Base-by-base conservation (phyloP, 2,113 vertebrate genomes). In the Bubo bubo region DNA sequence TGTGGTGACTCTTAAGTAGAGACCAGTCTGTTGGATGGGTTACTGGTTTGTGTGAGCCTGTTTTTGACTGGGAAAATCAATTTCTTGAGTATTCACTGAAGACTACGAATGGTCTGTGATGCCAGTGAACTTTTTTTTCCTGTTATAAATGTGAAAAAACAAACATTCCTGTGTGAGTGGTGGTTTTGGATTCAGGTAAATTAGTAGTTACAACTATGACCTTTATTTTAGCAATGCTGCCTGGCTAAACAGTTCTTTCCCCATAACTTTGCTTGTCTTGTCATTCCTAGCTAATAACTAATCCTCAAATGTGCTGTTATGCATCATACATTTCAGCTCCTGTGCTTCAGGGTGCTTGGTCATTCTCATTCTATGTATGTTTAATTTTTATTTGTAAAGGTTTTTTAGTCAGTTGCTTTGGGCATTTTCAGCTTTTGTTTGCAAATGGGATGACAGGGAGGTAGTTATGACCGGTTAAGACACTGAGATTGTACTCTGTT, bases 311-410 rank as follows among this genome's bases (percentile, higher is more conserved):
- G 49, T 91, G 19, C 32, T 80, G 23, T 58, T 74, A 55, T 16
- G n/a, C 35, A 60, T 85, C 62, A 73, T 37, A 18, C 17, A 21
- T 92, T 94, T 76, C 45, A 83, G 79, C 18, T 85, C 6, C 21
- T 82, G 21, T 90, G 90, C 96, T 93, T 90, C 74, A 79, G 90
- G 84, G 74, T 88, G 53, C n/a, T 96, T 85, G 39, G 58, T 96
- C 93, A 92, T 94, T 85, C 18, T 3, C 39, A 75, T 91, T 91
- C 30, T 88, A 41, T 83, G 77, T 49, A 73, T 79, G 35, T 82
- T 81, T 93, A 87, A 32, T 37, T 95, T 93, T 79, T 84, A 41
- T 88, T 86, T 86, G 47, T 86, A 55, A 84, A 86, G 59, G 23
- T 20, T 66, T 58, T 67, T 39, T 82, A 72, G 62, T 82, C 66